Evolutionary conservation across 2,888 invertebrate species (phyloP).

Genomic region (Synanthedon tipuliformis): DNA sequence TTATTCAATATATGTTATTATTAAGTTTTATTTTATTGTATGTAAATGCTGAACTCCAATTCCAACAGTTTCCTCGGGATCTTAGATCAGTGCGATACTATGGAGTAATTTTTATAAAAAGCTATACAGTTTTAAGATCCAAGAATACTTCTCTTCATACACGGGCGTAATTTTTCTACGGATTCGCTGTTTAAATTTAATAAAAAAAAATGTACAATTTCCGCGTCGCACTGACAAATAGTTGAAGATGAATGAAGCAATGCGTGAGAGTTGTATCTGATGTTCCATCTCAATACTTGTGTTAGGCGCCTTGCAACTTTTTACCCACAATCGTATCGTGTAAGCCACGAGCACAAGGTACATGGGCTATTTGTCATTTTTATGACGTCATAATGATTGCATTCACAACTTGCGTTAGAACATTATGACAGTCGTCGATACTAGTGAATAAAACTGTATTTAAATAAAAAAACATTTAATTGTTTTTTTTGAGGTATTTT

Average conservation of each 20-base stretch:
- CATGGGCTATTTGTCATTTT: slow-evolving; percentile 54
- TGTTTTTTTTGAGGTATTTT: too few species aligned
- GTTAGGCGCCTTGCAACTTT: slow-evolving; percentile 29
- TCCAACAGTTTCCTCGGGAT: too few species aligned
- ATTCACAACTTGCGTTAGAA: slow-evolving; percentile 19
- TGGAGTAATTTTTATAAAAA: neutral
- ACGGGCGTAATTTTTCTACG: slow-evolving; percentile 5
- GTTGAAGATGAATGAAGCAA: slow-evolving; percentile 43
- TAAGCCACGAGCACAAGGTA: slow-evolving; percentile 37
- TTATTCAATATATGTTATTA: too few species aligned
- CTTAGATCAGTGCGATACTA: too few species aligned
- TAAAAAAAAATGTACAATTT: slow-evolving; percentile 27
- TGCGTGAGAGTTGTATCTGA: slow-evolving; percentile 54
- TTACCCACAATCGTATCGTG: slow-evolving; percentile 26
- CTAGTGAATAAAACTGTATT: too few species aligned
- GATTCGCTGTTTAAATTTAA: slow-evolving; percentile 29
- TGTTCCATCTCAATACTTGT: slow-evolving; percentile 14
- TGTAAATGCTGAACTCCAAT: too few species aligned
- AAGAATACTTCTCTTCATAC: neutral
- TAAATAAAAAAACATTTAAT: too few species aligned
- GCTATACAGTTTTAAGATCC: neutral
- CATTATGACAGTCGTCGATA: neutral
- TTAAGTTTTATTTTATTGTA: too few species aligned
- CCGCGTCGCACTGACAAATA: slow-evolving; percentile 48
- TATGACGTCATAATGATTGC: slow-evolving; percentile 57